phyloP scores from a whole-genome alignment of 2,888 invertebrate species.

The Stenodema calcarata region DNA sequence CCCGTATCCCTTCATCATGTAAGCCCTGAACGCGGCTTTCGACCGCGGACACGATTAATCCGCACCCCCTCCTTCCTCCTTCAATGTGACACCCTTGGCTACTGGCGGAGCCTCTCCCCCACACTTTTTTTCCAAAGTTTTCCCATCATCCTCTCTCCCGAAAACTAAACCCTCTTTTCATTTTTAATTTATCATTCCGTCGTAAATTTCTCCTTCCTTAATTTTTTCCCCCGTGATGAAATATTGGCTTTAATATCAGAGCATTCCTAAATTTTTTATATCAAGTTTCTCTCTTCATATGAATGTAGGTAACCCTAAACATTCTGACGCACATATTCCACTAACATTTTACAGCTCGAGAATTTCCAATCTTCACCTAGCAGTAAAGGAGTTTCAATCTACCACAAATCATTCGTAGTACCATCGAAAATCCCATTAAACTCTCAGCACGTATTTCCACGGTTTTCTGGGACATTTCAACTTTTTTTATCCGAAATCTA shows the following conservation, averaged over 20 bases:
- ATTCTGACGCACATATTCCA: background rate
- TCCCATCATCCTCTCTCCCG: background rate
- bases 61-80: background rate
- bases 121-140: background rate
- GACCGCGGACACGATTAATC: background rate
- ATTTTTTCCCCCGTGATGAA: background rate
- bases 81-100: background rate
- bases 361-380: too few species aligned
- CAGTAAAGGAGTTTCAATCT: background rate
- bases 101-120: background rate
- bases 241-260: background rate
- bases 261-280: background rate
- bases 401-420: background rate
- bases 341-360: background rate
- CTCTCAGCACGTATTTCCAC: too few species aligned
- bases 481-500: too few species aligned
- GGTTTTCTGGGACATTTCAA: too few species aligned
- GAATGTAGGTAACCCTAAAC: background rate
- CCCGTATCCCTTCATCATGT: background rate
- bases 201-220: background rate
- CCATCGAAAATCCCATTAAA: background rate
- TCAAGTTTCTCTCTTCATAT: background rate
- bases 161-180: background rate
- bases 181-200: background rate
- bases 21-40: background rate